Evolutionary conservation across 2,113 vertebrate species (phyloP).

Genomic region (Balaenoptera acutorostrata): DNA sequence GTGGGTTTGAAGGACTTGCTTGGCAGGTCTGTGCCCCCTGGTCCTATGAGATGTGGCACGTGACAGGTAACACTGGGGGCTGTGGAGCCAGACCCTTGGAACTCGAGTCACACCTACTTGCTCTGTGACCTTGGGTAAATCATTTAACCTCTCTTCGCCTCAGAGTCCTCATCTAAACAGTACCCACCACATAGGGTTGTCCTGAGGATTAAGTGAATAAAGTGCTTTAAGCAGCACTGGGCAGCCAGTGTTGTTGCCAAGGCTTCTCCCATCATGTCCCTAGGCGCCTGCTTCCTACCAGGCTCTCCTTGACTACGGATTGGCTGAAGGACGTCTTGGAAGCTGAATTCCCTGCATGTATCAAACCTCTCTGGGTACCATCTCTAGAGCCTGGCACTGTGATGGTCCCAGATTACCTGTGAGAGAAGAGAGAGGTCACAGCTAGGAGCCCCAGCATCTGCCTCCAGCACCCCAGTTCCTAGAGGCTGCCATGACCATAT

Average conservation of each 20-base stretch:
- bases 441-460: background rate
- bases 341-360: background rate
- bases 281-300: background rate
- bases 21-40: background rate
- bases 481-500: background rate
- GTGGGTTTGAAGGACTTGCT: background rate
- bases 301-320: background rate
- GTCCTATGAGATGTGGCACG: background rate
- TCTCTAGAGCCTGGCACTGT: background rate
- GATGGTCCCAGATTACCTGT: background rate
- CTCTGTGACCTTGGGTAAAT: background rate
- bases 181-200: background rate
- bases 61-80: background rate
- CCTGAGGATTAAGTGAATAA: background rate
- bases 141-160: background rate
- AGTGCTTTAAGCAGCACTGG: background rate
- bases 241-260: rapidly evolving
- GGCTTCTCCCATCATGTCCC: background rate
- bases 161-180: background rate
- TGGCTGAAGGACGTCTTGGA: background rate
- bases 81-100: background rate
- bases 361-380: background rate
- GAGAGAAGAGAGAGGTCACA: background rate
- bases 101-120: background rate
- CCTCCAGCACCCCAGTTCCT: background rate